phyloP scores from a whole-genome alignment of 1,140 invertebrate genomes.

The Arctopsyche grandis region DNA sequence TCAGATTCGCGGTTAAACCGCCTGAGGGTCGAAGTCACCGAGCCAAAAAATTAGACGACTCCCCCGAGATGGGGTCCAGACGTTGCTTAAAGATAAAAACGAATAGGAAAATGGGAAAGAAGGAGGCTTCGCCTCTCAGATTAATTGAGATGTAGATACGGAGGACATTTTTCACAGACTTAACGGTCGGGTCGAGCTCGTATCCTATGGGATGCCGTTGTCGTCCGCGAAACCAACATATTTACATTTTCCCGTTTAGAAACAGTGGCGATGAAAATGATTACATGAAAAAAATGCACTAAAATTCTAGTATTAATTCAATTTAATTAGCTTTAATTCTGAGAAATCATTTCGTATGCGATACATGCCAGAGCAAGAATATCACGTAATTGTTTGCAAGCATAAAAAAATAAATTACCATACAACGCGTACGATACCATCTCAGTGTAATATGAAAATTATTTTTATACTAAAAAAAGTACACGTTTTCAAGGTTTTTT shows the following conservation, averaged over 20 bases:
- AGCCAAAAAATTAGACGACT: slow-evolving; percentile 54
- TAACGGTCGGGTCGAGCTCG: not conserved
- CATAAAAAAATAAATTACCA: no score
- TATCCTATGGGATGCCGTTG: not conserved
- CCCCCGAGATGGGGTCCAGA: slow-evolving; percentile 38
- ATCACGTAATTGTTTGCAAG: no score
- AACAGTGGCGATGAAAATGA: no score
- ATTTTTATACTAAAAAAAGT: no score
- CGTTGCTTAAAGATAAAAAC: slow-evolving; percentile 37
- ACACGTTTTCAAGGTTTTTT: no score
- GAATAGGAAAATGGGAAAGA: slow-evolving; percentile 23
- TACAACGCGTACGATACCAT: no score
- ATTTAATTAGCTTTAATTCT: not conserved
- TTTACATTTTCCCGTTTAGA: no score
- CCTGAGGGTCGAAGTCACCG: slow-evolving; percentile 47
- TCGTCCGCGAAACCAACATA: not conserved
- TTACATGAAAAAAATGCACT: no score
- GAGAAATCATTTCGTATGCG: no score
- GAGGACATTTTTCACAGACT: slow-evolving; percentile 36
- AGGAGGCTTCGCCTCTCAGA: slow-evolving; percentile 45
- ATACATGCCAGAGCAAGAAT: no score
- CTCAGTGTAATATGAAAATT: no score
- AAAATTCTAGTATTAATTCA: no score
- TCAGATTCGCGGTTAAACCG: slow-evolving; percentile 35
- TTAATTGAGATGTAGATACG: slow-evolving; percentile 49